Evolutionary conservation across 1,140 invertebrate species (phyloP).

Genomic region (Drosophila lowei): DNA sequence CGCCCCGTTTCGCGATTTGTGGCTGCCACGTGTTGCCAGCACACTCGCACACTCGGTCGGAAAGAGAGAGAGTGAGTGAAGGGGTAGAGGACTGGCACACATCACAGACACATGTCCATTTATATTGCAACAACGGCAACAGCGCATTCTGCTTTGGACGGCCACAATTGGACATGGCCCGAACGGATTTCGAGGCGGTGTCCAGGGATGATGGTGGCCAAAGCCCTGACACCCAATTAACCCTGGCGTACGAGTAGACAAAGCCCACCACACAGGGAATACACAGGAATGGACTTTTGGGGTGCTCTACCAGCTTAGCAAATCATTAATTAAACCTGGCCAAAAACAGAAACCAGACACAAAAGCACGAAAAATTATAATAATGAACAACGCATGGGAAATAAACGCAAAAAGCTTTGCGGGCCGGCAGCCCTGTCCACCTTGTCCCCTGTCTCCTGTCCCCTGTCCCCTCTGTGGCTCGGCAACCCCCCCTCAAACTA

Average conservation of each 20-base stretch:
- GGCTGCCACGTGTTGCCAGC: conserved; percentile 74
- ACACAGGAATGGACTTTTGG: background rate
- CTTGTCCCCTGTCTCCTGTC: no score
- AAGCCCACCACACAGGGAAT: conserved; percentile 2
- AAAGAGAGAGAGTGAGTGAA: background rate
- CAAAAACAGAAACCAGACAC: conserved; percentile 50
- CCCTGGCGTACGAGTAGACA: conserved; percentile 36
- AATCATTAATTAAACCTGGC: conserved; percentile 76
- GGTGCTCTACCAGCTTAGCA: conserved; percentile 60
- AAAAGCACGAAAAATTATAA: conserved; percentile 62
- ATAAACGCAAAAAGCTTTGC: conserved; percentile 59
- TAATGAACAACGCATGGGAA: conserved; percentile 73
- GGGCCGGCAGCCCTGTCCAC: background rate
- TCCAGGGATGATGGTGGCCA: conserved; percentile 15
- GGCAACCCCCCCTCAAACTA: conserved; percentile 33
- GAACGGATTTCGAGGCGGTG: background rate
- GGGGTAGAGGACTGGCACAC: no score
- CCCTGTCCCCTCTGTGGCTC: background rate
- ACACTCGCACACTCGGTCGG: conserved; percentile 17
- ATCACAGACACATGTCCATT: conserved; percentile 27
- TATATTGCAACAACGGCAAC: conserved; percentile 27
- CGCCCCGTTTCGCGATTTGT: conserved; percentile 40
- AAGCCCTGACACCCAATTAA: conserved; percentile 71
- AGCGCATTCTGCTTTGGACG: conserved; percentile 39
- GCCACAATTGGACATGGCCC: conserved; percentile 40